Evolutionary conservation across 2,113 vertebrate species (phyloP), one percentile per base, ranked within the genome.

Genomic region (Anhinga anhinga): DNA sequence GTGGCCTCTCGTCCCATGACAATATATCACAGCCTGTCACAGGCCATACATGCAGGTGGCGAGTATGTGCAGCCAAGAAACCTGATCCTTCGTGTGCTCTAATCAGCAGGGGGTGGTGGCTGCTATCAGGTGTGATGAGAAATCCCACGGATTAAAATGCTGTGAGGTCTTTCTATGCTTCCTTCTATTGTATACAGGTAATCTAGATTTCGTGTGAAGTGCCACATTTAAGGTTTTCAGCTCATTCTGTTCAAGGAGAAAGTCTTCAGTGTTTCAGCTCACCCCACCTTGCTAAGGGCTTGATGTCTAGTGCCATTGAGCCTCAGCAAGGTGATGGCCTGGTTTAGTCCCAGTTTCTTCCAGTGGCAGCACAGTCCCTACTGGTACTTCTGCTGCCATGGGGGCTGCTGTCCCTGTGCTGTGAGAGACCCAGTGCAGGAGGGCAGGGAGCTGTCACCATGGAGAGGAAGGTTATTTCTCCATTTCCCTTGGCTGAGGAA

Each of bases 41-140:
- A 21, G 45, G 47, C 45, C 47, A 13, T 45, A 61, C 5, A 1
- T 23, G 62, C 90, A 90, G 69, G 55, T 67, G 63, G 47, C 1
- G 19, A 86, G 38, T 44, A 4, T 44, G 71, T 71, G 72, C 63
- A 66, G 77, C 42, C 40, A 66, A 73, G 86, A 80, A 92, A 90
- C 50, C 47, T 53, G 50, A 71, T 61, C 67, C 63, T 17, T 71
- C 3, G 9, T 17, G 69, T 27, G 50, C 32, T 74, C 50, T 66
- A 29, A 72, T 14, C 21, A 20, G 73, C 0, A 0, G 66, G 65
- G 0, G 0, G 10, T 29, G 15, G 40, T 77, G 86, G 72, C 72
- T 63, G 50, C 47, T 47, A 10, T 21, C 72, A 70, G 63, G 29
- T 74, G 89, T 2, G 13, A 55, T 10, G 55, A 82, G 65, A 88